Conservation (phyloP, 2,113 vertebrate species). For the Siphamia tubifer region DNA sequence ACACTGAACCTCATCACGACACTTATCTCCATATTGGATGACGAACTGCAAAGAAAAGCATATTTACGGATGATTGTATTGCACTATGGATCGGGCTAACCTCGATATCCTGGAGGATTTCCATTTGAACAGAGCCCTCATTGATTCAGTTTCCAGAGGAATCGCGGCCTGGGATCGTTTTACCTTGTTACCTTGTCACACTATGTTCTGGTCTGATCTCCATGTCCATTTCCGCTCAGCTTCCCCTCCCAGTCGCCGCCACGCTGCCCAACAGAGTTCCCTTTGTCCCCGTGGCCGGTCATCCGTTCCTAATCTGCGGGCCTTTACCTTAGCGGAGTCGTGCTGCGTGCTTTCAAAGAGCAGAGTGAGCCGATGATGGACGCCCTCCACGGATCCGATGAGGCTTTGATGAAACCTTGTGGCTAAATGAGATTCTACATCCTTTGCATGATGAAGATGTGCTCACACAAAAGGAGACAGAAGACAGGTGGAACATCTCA, state of each 20-base stretch:
- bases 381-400: constrained; percentile 32
- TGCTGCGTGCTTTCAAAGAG: constrained; percentile 60
- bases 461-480: background rate
- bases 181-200: constrained; percentile 78
- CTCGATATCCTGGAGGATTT: constrained; percentile 56
- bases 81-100: constrained; percentile 34
- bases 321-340: constrained; percentile 46
- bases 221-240: constrained; percentile 63
- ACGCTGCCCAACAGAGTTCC: constrained; percentile 52
- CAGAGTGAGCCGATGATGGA: constrained; percentile 47
- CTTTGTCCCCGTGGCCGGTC: constrained; percentile 70
- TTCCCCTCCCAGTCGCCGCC: constrained; percentile 46
- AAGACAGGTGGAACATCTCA: no score
- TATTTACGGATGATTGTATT: constrained; percentile 38
- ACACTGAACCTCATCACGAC: no score
- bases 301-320: constrained; percentile 61
- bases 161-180: constrained; percentile 65
- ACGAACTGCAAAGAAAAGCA: background rate
- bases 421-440: constrained; percentile 21
- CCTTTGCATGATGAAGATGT: background rate
- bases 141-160: constrained; percentile 72
- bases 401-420: constrained; percentile 34
- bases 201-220: constrained; percentile 73
- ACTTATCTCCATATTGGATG: background rate
- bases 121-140: constrained; percentile 67